phyloP scores from a whole-genome alignment of 2,113 vertebrate species.

The Lasiurus cinereus region DNA sequence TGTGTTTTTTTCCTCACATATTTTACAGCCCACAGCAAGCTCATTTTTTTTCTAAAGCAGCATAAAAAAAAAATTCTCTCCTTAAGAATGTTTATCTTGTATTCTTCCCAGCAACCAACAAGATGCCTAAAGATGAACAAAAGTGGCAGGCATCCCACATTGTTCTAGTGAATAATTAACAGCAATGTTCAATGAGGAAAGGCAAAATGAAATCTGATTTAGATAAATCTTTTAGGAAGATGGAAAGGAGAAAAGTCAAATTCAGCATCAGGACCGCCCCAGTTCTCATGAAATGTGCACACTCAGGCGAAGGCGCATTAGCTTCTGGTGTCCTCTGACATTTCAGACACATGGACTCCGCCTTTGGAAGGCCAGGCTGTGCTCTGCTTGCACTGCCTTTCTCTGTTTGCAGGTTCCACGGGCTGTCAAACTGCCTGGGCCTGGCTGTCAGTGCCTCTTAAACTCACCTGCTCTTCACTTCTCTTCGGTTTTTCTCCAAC shows the following conservation, averaged over 20 bases:
- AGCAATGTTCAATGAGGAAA: background rate
- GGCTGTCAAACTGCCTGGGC: background rate
- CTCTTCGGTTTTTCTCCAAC: too few relatives aligned
- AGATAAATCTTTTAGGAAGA: background rate
- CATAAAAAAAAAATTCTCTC: background rate
- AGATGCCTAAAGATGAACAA: background rate
- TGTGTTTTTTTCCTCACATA: background rate
- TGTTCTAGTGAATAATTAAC: background rate
- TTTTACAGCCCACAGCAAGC: background rate
- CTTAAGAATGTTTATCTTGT: background rate
- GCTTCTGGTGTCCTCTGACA: background rate
- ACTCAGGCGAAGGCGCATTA: background rate
- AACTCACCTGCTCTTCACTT: background rate
- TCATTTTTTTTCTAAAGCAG: background rate
- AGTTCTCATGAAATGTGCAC: background rate
- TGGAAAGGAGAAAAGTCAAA: background rate
- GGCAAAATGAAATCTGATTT: background rate
- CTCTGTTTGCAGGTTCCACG: rapidly evolving
- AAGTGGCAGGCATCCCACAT: background rate
- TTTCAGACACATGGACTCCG: background rate
- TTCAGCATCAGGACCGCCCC: background rate
- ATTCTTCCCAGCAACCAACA: background rate
- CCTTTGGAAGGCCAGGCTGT: background rate
- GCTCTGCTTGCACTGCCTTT: too few relatives aligned
- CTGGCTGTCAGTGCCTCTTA: background rate